Percentiles rank a stretch among this genome's conserved stretches.
Conservation (phyloP, 2,797 vertebrate genomes). For the Gila robusta region DNA sequence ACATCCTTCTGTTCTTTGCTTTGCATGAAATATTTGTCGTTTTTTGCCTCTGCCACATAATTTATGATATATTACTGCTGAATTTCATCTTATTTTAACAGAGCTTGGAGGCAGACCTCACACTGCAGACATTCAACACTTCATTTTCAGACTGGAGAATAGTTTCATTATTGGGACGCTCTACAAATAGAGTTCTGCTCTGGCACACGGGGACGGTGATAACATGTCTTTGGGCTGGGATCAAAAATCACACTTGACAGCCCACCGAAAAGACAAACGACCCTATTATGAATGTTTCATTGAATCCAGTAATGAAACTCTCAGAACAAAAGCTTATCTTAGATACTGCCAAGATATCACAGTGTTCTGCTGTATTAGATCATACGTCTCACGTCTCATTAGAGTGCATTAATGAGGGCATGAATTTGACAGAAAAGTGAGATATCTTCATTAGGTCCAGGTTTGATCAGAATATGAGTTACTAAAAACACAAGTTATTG, state of each 20-base stretch:
- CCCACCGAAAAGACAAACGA: constrained; percentile 49
- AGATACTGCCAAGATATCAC: constrained; percentile 38
- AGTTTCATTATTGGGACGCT: constrained; percentile 31
- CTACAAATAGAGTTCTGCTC: constrained; percentile 25
- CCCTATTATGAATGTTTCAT: constrained; percentile 39
- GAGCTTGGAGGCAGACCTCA: constrained; percentile 1
- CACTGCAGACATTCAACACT: constrained; percentile 1
- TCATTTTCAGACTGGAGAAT: constrained; percentile 30
- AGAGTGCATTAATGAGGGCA: constrained; percentile 38
- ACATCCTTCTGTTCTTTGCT: background rate
- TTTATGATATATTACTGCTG: background rate
- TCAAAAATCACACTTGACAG: constrained; percentile 38
- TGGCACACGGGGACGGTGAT: constrained; percentile 17
- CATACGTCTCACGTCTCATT: constrained; percentile 49
- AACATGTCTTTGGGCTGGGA: constrained; percentile 20
- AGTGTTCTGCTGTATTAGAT: constrained; percentile 16
- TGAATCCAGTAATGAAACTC: constrained; percentile 53
- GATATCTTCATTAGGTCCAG: constrained; percentile 7
- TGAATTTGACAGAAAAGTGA: constrained; percentile 19
- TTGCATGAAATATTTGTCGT: background rate
- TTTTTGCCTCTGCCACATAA: background rate
- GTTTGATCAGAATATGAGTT: background rate
- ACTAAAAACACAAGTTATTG: constrained; percentile 31
- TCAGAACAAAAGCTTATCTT: constrained; percentile 43
- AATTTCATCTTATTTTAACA: background rate